Percentiles rank a stretch among this genome's conserved stretches.
These are phyloP conservation scores for Spodoptera litura DNA, from an alignment of 1,140 invertebrate species.

Conservation along the genomic window DNA sequence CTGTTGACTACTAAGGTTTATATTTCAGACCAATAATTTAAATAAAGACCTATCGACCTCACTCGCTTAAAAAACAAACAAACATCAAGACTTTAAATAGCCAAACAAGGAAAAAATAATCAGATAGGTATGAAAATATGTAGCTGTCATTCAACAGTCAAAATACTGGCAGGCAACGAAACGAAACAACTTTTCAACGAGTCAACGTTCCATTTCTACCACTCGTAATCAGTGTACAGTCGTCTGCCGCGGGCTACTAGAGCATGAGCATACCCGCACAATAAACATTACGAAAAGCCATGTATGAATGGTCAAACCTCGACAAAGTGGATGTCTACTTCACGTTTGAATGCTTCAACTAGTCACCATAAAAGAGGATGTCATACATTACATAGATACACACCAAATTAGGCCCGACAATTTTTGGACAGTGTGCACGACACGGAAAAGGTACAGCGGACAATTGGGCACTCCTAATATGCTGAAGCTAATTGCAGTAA, in stretches of 20 bases:
- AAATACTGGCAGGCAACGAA: background rate
- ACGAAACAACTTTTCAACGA: background rate
- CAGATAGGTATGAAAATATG: too few relatives aligned
- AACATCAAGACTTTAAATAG: too few relatives aligned
- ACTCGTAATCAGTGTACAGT: background rate
- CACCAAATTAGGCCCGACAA: slow-evolving; percentile 10
- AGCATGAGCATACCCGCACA: background rate
- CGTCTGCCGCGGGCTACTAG: background rate
- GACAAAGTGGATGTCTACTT: slow-evolving; percentile 5
- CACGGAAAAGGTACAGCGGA: slow-evolving; percentile 33
- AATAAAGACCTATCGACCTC: too few relatives aligned
- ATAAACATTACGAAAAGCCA: background rate
- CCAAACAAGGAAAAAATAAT: too few relatives aligned
- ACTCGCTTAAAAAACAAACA: too few relatives aligned
- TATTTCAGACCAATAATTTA: too few relatives aligned
- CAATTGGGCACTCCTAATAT: slow-evolving; percentile 43
- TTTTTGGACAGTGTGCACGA: slow-evolving; percentile 21
- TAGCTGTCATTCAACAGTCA: background rate
- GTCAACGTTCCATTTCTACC: background rate
- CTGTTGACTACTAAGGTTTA: too few relatives aligned
- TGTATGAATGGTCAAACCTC: background rate
- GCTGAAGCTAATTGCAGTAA: slow-evolving; percentile 82
- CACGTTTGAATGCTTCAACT: background rate
- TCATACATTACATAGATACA: slow-evolving; percentile 26
- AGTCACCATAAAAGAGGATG: slow-evolving; percentile 25